Evolutionary conservation across 1,140 invertebrate species (phyloP).

Genomic region (Xylocopa sonorina): DNA sequence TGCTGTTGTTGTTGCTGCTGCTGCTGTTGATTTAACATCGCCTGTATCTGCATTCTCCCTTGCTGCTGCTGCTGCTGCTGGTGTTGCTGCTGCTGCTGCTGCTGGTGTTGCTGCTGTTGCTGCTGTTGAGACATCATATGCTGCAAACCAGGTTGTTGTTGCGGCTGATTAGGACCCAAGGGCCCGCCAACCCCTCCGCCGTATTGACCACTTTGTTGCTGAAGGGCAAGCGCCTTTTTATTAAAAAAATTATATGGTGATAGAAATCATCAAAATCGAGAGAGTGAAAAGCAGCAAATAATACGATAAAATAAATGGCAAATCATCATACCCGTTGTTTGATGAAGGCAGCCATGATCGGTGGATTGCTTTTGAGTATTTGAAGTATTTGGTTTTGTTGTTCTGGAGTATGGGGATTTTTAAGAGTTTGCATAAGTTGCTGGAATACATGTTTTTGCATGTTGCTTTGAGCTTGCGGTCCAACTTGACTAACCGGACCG

Average conservation of each 20-base stretch:
- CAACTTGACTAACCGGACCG: constrained; percentile 77
- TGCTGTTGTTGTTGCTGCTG: constrained; percentile 81
- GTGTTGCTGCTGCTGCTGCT: constrained; percentile 79
- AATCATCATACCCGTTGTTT: constrained; percentile 88
- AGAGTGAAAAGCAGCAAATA: constrained; percentile 4
- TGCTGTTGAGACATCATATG: constrained; percentile 82
- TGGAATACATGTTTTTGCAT: constrained; percentile 92
- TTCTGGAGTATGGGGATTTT: constrained; percentile 94
- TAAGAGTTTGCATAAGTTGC: constrained; percentile 94
- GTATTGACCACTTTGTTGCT: constrained; percentile 78
- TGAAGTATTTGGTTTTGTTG: constrained; percentile 96
- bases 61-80: constrained; percentile 80
- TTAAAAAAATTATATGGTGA: constrained; percentile 51
- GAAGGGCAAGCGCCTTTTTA: constrained; percentile 72
- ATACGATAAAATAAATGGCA: background rate
- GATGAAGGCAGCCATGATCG: constrained; percentile 98
- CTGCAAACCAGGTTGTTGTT: constrained; percentile 81
- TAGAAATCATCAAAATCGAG: constrained; percentile 39
- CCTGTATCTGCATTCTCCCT: constrained; percentile 79
- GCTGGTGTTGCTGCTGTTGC: constrained; percentile 79
- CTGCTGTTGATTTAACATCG: constrained; percentile 76
- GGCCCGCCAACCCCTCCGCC: constrained; percentile 71
- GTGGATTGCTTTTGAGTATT: constrained; percentile 97
- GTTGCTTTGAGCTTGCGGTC: constrained; percentile 70
- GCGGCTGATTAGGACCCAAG: constrained; percentile 80